Evolutionary conservation across 2,797 vertebrate genomes (phyloP).

Genomic region (Rachycentron canadum): DNA sequence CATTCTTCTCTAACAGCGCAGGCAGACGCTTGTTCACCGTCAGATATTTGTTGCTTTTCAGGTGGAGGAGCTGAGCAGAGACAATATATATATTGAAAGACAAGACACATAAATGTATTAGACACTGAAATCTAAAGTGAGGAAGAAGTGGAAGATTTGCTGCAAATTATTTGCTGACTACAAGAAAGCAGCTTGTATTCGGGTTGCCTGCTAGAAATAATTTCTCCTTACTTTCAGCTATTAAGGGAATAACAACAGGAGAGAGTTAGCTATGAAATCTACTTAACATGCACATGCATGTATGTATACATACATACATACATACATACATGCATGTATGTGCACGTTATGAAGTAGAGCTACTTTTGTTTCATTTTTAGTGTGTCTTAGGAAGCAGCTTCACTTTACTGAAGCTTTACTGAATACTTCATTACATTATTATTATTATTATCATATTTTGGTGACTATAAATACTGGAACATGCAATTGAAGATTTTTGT

Average conservation of each 20-base stretch:
- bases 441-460: background rate
- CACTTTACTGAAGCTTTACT: too few species aligned
- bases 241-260: too few species aligned
- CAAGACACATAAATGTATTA: background rate
- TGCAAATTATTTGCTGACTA: background rate
- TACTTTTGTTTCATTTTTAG: background rate
- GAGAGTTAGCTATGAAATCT: too few species aligned
- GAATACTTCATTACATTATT: too few species aligned
- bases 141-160: background rate
- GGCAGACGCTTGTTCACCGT: conserved; percentile 98
- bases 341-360: background rate
- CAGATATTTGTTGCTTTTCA: conserved; percentile 99
- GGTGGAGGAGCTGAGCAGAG: conserved; percentile 91
- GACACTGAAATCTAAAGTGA: background rate
- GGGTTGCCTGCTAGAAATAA: background rate
- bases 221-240: too few species aligned
- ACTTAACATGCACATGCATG: too few species aligned
- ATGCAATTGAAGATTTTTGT: background rate
- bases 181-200: background rate
- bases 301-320: too few species aligned
- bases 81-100: conserved; percentile 13
- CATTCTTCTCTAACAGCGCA: conserved; percentile 97
- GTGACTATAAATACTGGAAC: too few species aligned
- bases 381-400: background rate
- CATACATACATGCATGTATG: background rate